Evolutionary conservation across 2,888 invertebrate genomes (phyloP).

Genomic region (Tetropium fuscum): DNA sequence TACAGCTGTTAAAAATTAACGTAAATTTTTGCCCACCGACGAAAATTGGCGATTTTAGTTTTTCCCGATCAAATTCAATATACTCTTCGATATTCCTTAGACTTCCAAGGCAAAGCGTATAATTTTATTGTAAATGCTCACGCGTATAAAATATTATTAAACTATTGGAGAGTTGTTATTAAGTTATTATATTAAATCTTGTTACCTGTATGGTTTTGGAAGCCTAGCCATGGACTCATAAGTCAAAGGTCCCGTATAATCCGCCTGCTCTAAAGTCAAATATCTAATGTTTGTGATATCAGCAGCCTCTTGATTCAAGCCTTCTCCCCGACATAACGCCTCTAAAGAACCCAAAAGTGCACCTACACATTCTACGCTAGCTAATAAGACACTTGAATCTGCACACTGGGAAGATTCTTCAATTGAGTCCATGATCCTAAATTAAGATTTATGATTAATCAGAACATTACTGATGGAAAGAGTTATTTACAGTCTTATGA

Average conservation of each 20-base stretch:
- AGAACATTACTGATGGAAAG: not conserved
- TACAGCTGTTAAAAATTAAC: too few species aligned
- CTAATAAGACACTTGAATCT: constrained; percentile 80
- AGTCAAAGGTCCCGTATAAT: constrained; percentile 87
- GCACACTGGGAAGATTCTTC: constrained; percentile 91
- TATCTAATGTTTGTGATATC: constrained; percentile 76
- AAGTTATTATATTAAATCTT: too few species aligned
- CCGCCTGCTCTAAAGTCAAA: constrained; percentile 77
- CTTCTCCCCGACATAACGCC: constrained; percentile 81
- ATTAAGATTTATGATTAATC: constrained; percentile 34
- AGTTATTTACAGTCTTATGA: constrained; percentile 79
- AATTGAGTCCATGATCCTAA: constrained; percentile 91
- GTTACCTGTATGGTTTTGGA: constrained; percentile 84
- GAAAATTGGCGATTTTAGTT: not conserved
- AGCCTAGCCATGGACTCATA: constrained; percentile 87
- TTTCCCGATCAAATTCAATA: too few species aligned
- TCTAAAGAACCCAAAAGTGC: constrained; percentile 86
- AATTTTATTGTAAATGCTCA: too few species aligned
- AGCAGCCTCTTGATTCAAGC: constrained; percentile 73
- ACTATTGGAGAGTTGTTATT: too few species aligned
- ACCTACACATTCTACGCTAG: constrained; percentile 86
- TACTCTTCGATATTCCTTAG: too few species aligned
- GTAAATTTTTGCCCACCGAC: not conserved
- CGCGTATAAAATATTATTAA: too few species aligned
- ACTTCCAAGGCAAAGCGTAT: too few species aligned